Evolutionary conservation across 2,888 invertebrate species (phyloP).

Genomic region (Cheilosia vernalis): DNA sequence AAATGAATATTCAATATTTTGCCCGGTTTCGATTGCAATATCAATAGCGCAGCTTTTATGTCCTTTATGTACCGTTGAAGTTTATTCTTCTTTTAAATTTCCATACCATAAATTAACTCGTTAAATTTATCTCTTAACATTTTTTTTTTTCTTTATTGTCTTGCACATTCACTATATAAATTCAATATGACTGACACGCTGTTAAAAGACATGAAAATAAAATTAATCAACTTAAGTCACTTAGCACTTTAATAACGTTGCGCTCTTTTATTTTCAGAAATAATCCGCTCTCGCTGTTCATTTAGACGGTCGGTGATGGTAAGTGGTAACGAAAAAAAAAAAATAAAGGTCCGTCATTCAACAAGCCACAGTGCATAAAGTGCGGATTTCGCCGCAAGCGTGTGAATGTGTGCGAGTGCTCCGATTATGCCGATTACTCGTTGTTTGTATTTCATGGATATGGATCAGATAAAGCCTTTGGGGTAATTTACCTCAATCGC

Average conservation of each 20-base stretch:
- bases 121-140: constrained; percentile 6
- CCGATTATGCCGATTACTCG: neutral
- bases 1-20: neutral
- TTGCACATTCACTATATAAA: neutral
- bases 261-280: too few relatives aligned
- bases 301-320: neutral
- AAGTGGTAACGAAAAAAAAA: neutral
- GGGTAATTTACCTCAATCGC: constrained; percentile 58
- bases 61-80: too few relatives aligned
- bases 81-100: too few relatives aligned
- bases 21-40: too few relatives aligned
- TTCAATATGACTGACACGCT: neutral
- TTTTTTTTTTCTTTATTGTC: neutral
- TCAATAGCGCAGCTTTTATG: too few relatives aligned
- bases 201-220: too few relatives aligned
- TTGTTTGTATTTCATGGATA: constrained; percentile 26
- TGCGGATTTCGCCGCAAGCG: neutral
- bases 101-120: neutral
- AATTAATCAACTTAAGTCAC: too few relatives aligned
- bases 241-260: too few relatives aligned
- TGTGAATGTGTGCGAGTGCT: neutral
- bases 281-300: neutral
- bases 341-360: neutral
- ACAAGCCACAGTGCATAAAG: neutral
- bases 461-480: constrained; percentile 56